phyloP scores from a whole-genome alignment of 2,797 vertebrate species.

The Malacoraja senta region DNA sequence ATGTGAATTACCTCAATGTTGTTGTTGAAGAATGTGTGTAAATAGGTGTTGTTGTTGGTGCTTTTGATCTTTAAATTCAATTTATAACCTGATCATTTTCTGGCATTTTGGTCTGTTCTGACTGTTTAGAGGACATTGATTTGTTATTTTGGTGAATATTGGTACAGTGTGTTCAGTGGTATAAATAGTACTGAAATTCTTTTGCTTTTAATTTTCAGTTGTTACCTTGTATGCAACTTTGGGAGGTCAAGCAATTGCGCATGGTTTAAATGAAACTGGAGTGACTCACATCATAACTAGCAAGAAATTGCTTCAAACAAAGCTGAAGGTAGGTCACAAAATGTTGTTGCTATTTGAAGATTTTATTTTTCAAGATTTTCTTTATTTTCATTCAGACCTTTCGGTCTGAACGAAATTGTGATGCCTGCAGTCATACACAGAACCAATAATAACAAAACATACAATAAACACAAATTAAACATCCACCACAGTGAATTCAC shows the following conservation, averaged over 20 bases:
- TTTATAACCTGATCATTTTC: background rate
- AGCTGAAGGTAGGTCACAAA: slow-evolving; percentile 70
- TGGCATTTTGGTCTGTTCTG: background rate
- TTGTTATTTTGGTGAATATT: background rate
- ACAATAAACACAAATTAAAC: too few relatives aligned
- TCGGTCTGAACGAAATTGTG: too few relatives aligned
- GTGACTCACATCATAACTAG: slow-evolving; percentile 90
- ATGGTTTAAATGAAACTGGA: slow-evolving; percentile 81
- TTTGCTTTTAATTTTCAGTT: slow-evolving; percentile 59
- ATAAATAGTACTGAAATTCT: background rate
- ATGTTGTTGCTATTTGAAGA: background rate
- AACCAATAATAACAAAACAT: too few relatives aligned
- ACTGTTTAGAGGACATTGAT: background rate
- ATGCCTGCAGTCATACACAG: too few relatives aligned
- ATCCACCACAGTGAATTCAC: too few relatives aligned
- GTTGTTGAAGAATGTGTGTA: too few relatives aligned
- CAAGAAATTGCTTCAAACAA: slow-evolving; percentile 81
- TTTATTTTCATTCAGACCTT: too few relatives aligned
- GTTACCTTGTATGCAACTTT: slow-evolving; percentile 87
- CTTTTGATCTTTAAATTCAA: background rate
- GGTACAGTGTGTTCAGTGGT: background rate
- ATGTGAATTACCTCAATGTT: too few relatives aligned
- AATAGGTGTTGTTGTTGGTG: background rate
- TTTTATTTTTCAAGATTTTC: too few relatives aligned
- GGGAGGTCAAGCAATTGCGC: slow-evolving; percentile 81